Conservation (phyloP, 2,888 invertebrate species). For the Pegoplata infirma region DNA sequence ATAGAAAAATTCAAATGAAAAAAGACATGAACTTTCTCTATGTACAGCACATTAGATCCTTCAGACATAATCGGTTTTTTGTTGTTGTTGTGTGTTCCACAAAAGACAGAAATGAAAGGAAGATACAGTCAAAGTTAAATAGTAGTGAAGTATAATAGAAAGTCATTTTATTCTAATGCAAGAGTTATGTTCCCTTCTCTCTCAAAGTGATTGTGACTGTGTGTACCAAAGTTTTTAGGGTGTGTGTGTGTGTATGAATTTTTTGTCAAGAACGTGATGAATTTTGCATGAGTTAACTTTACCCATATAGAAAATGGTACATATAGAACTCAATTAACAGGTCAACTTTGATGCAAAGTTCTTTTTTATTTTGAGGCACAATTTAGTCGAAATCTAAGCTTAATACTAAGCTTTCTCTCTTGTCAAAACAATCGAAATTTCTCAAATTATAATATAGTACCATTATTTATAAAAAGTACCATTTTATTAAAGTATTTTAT, state of each 20-base stretch:
- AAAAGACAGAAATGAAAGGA: constrained; percentile 30
- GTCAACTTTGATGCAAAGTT: no score
- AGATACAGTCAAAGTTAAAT: constrained; percentile 56
- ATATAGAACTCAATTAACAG: neutral
- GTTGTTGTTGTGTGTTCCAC: constrained; percentile 15
- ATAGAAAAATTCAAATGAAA: no score
- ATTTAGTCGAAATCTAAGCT: no score
- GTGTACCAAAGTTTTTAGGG: neutral
- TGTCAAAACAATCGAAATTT: no score
- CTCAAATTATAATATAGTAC: no score
- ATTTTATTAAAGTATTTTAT: no score
- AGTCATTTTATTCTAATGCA: constrained; percentile 17
- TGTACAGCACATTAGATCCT: constrained; percentile 58
- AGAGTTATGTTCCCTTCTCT: no score
- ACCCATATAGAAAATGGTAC: constrained; percentile 17
- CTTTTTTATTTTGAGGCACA: no score
- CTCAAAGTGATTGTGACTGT: neutral
- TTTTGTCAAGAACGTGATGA: constrained; percentile 61
- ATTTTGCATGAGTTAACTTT: constrained; percentile 58
- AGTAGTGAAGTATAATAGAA: constrained; percentile 36
- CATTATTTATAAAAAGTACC: no score
- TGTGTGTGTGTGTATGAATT: constrained; percentile 33
- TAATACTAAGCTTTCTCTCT: no score
- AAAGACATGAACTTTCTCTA: constrained; percentile 53
- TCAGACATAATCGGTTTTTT: constrained; percentile 59